Evolutionary conservation across 2,113 vertebrate genomes (phyloP), one percentile per base, ranked within the genome.

Genomic region (Zosterops lateralis): DNA sequence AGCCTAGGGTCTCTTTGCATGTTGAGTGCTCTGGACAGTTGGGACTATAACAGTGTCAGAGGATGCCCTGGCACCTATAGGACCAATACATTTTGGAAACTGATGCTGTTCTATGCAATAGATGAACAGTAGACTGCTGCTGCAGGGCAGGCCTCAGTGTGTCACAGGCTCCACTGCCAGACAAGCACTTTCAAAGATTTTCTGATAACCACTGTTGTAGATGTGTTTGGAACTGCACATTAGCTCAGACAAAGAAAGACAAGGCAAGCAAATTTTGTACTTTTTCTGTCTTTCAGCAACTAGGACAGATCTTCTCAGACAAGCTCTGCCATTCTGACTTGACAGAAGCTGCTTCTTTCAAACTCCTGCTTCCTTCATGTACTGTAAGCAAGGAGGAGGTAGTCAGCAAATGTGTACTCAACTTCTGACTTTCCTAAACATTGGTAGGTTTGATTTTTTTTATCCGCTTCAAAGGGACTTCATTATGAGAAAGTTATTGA

Each of bases 201-300:
- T 19, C 44, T 92, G 60, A 83, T 90, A 87, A 83, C 82, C 89
- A 77, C 86, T 82, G n/a, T 20, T 86, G 34, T 47, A 91, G 82
- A 42, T 94, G 64, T 70, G 67, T 76, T 91, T 68, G 87, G 87
- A 93, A 81, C 81, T 66, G 82, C 68, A 51, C 45, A 6, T 76
- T 26, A 50, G 65, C 73, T 88, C 61, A 66, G 82, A 92, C 90
- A 94, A 93, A 80, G 53, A 34, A 95, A 94, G 91, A 90, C 78
- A 67, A 91, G 60, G 40, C 78, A 94, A 64, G 67, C 42, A 62
- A 84, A 42, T 40, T 24, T 76, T 71, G 44, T 85, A 40, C 21
- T 38, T 90, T 28, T 80, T 61, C 78, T 78, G 36, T 66, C 82
- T 82, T 93, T 73, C 71, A 71, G 76, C 73, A 85, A 36, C n/a